These are phyloP conservation scores for Sesia apiformis DNA, from an alignment of 2,888 invertebrate genomes.

Conservation along the genomic window DNA sequence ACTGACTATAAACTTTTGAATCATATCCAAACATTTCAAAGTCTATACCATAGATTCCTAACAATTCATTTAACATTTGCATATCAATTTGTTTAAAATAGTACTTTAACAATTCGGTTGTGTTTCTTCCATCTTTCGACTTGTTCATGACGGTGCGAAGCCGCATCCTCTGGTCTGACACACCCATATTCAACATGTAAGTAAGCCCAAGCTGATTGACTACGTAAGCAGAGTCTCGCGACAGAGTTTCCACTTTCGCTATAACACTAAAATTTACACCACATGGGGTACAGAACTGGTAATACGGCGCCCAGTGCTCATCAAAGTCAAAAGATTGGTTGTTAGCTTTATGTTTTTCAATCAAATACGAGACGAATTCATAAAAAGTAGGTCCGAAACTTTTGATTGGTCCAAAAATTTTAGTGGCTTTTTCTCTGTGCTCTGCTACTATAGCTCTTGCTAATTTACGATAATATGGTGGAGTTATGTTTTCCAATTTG, in stretches of 20 bases:
- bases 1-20: constrained; percentile 69
- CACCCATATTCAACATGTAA: constrained; percentile 60
- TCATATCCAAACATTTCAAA: constrained; percentile 82
- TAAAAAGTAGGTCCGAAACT: constrained; percentile 77
- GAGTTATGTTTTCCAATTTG: constrained; percentile 81
- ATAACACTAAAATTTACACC: constrained; percentile 78
- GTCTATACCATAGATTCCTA: constrained; percentile 78
- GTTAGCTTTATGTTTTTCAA: constrained; percentile 72
- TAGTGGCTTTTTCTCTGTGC: constrained; percentile 60
- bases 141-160: constrained; percentile 71
- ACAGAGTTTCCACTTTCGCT: constrained; percentile 77
- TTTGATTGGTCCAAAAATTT: constrained; percentile 42
- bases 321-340: constrained; percentile 60
- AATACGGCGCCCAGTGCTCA: constrained; percentile 79
- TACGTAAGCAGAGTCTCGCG: constrained; percentile 75
- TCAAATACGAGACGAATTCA: constrained; percentile 81
- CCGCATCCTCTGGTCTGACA: constrained; percentile 61
- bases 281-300: constrained; percentile 79
- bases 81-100: constrained; percentile 75
- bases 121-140: constrained; percentile 66
- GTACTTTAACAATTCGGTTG: constrained; percentile 51
- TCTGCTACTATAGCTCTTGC: constrained; percentile 78
- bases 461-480: constrained; percentile 80
- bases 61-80: constrained; percentile 71
- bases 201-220: constrained; percentile 75